Conservation (phyloP, 2,797 vertebrate species). For the Danio choprae region DNA sequence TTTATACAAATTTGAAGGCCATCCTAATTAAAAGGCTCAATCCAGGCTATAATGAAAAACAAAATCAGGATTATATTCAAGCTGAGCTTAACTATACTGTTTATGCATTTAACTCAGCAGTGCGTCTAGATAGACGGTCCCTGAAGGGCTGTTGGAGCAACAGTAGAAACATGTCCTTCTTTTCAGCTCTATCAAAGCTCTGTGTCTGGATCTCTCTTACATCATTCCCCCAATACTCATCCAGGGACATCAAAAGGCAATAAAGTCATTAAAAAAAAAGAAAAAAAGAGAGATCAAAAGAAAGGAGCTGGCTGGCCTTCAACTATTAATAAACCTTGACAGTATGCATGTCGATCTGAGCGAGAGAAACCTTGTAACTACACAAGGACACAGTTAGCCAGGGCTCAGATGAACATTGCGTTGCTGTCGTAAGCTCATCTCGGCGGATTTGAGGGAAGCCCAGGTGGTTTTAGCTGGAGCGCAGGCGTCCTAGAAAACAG, state of each 20-base stretch:
- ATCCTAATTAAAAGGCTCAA: background rate
- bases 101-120: constrained; percentile 5
- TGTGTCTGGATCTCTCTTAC: constrained; percentile 10
- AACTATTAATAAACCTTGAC: constrained; percentile 52
- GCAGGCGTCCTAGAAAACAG: constrained; percentile 61
- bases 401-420: constrained; percentile 35
- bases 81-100: background rate
- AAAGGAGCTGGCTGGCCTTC: constrained; percentile 39
- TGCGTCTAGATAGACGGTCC: background rate
- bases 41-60: background rate
- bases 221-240: constrained; percentile 15
- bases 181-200: constrained; percentile 26
- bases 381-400: constrained; percentile 43
- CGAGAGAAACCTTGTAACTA: constrained; percentile 25
- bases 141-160: constrained; percentile 15
- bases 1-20: background rate
- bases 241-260: constrained; percentile 19
- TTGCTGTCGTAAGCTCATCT: constrained; percentile 43
- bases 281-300: constrained; percentile 12
- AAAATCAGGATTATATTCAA: constrained; percentile 25
- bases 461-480: constrained; percentile 56
- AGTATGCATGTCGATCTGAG: constrained; percentile 23
- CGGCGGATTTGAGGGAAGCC: constrained; percentile 53
- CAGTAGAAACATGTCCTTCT: constrained; percentile 2
- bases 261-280: constrained; percentile 20